Evolutionary conservation across 2,888 invertebrate genomes (phyloP).

Genomic region (Chymomyza caudatula): DNA sequence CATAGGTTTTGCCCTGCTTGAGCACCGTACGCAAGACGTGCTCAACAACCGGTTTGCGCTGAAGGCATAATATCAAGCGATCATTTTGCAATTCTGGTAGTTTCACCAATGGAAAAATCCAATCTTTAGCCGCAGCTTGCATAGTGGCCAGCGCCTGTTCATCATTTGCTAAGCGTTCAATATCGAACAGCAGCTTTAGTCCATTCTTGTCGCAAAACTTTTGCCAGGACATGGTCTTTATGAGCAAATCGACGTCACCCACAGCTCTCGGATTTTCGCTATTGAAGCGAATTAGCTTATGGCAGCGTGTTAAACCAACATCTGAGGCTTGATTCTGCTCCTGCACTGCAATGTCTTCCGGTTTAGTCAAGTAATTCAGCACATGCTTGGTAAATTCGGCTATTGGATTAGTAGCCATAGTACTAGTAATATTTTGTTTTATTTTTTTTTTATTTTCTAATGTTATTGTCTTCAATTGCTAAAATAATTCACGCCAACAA

Average conservation of each 20-base stretch:
- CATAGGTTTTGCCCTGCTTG: constrained; percentile 17
- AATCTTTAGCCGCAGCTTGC: constrained; percentile 42
- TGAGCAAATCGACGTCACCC: constrained; percentile 84
- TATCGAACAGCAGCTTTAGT: constrained; percentile 25
- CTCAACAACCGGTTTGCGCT: constrained; percentile 44
- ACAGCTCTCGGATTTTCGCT: constrained; percentile 79
- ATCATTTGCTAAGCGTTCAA: constrained; percentile 24
- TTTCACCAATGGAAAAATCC: constrained; percentile 55
- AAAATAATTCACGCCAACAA: too few relatives aligned
- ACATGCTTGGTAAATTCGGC: background rate
- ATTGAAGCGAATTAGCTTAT: constrained; percentile 76
- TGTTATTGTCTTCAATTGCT: too few relatives aligned
- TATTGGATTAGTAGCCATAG: background rate
- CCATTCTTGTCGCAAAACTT: constrained; percentile 60
- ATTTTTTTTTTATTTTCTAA: background rate
- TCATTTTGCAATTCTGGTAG: constrained; percentile 40
- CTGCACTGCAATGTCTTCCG: background rate
- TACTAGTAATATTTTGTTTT: background rate
- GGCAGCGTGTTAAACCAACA: constrained; percentile 19
- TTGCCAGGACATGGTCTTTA: constrained; percentile 81
- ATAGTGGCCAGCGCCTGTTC: constrained; percentile 11
- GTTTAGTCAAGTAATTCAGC: background rate
- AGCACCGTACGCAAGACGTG: constrained; percentile 50
- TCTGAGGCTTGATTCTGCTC: background rate
- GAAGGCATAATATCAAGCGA: constrained; percentile 59